phyloP scores from a whole-genome alignment of 2,113 vertebrate species.

The Sardina pilchardus region DNA sequence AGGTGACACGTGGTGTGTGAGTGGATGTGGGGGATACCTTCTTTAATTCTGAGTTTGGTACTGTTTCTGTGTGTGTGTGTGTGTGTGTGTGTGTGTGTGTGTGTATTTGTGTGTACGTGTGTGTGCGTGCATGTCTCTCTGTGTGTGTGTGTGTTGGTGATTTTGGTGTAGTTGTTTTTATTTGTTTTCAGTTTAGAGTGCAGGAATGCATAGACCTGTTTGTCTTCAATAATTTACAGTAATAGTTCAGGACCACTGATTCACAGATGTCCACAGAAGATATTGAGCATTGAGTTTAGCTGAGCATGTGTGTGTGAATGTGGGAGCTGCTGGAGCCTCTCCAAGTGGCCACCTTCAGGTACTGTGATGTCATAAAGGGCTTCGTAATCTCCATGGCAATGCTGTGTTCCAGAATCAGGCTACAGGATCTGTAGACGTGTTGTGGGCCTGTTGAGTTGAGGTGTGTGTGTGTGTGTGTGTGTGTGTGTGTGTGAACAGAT shows the following conservation, averaged over 20 bases:
- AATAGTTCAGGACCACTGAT: background rate
- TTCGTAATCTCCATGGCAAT: slow-evolving; percentile 6
- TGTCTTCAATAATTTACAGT: background rate
- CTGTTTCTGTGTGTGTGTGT: too few relatives aligned
- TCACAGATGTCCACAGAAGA: background rate
- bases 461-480: slow-evolving; percentile 14
- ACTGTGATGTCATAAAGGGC: background rate
- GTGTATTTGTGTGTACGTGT: too few relatives aligned
- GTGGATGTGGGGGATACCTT: too few relatives aligned
- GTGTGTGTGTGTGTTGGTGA: too few relatives aligned
- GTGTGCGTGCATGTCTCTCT: too few relatives aligned
- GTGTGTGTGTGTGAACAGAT: background rate
- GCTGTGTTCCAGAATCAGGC: background rate
- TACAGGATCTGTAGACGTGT: background rate
- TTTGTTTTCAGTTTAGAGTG: background rate
- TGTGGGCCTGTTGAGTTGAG: background rate
- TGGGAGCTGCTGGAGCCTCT: background rate
- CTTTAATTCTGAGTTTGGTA: too few relatives aligned
- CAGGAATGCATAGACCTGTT: background rate
- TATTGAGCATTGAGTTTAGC: background rate
- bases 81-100: too few relatives aligned
- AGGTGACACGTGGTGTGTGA: too few relatives aligned
- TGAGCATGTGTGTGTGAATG: background rate
- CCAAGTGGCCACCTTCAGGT: background rate
- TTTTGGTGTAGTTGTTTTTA: background rate